phyloP scores from a whole-genome alignment of 2,113 vertebrate genomes.

The Xiphias gladius region DNA sequence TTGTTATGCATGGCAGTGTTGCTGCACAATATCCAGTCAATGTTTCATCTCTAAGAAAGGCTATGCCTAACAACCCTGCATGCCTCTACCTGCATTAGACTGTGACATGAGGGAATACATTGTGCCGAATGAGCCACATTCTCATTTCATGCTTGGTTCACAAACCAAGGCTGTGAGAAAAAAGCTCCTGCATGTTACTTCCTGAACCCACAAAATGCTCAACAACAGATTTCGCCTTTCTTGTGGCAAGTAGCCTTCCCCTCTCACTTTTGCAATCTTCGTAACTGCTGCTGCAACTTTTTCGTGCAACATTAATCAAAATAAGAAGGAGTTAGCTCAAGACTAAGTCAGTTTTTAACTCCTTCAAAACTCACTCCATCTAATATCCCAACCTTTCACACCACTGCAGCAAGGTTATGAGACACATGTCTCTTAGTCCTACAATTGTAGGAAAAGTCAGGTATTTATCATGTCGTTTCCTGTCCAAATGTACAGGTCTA shows the following conservation, averaged over 20 bases:
- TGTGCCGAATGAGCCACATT: constrained; percentile 23
- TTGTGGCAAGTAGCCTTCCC: neutral
- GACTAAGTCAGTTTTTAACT: neutral
- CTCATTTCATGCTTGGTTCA: constrained; percentile 5
- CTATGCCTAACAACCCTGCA: constrained; percentile 15
- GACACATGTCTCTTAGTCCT: constrained; percentile 32
- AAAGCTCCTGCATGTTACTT: neutral
- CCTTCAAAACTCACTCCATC: neutral
- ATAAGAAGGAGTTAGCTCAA: neutral
- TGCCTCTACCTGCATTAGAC: constrained; percentile 29
- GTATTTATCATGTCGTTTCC: constrained; percentile 30
- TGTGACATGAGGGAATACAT: neutral
- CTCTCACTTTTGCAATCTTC: constrained; percentile 7
- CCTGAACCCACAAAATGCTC: neutral
- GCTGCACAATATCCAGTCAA: neutral
- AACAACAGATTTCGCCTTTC: constrained; percentile 23
- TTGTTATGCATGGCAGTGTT: neutral
- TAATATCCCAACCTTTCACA: constrained; percentile 22
- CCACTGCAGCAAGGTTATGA: constrained; percentile 11
- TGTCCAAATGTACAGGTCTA: neutral
- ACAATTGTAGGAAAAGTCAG: constrained; percentile 2
- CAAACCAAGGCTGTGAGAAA: neutral
- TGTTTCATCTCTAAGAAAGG: constrained; percentile 24
- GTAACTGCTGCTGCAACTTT: neutral
- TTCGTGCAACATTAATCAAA: neutral